Base-by-base conservation (phyloP, 2,797 vertebrate genomes). In the Dendrocincla tyrannina region DNA sequence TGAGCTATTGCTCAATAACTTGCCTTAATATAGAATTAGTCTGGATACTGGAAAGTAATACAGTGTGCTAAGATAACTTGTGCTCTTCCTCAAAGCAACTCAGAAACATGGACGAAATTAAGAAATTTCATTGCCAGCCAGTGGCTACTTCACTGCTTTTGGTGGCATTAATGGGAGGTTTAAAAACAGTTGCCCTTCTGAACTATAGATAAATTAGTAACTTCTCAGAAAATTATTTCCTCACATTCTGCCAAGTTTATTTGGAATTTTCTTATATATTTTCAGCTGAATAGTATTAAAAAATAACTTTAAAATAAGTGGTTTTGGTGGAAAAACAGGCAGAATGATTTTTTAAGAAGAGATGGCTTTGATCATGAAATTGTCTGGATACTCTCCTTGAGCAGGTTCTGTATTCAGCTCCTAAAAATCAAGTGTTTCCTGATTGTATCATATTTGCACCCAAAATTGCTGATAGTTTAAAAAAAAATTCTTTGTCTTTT, bases 371-470 rank as follows among this genome's bases (percentile, higher is more conserved):
- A 42, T 17, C 12, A 7, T 67, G 32, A 22, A 44, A 82, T 10
- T 27, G 3, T 28, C 28, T 8, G 56, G 4, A 12, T 6, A 20
- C 17, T 69, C 12, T 4, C 3, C 17, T 66, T 1, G 1, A 49
- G 13, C 2, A 1, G 33, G 17, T 4, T 79, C 4, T 23, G 6
- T 46, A 20, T 22, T 2, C 32, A 74, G 9, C 5, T 60, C 70
- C 73, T 52, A 60, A 89, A 25, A 93, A 72, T 22, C 9, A 52
- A 64, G 2, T 16, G 3, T 46, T 73, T 88, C 82, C 20, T 63
- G 3, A 15, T 55, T 33, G 4, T 67, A 17, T 70, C 17, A 70
- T 55, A 47, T 67, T 88, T 80, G 2, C 11, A 67, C 3, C 3
- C 14, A 52, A 80, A 70, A 59, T 12, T 27, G 5, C 2, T 83